These are phyloP conservation scores for Saccopteryx leptura DNA, from an alignment of 2,113 vertebrate species.

Conservation along the genomic window DNA sequence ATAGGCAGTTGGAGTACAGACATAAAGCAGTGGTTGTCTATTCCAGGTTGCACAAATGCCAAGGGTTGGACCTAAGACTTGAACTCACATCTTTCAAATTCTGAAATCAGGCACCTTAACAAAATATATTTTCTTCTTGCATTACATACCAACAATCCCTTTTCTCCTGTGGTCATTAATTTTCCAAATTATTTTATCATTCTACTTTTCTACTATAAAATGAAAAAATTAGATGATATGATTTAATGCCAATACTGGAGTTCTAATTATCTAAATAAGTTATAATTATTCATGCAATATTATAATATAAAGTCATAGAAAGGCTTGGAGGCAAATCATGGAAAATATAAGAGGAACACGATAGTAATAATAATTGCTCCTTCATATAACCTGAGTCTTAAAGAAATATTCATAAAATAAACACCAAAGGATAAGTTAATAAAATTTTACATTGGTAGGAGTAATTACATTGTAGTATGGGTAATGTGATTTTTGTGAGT, in stretches of 20 bases:
- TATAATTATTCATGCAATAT: background rate
- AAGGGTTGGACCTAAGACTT: background rate
- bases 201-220: background rate
- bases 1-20: background rate
- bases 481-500: background rate
- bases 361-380: background rate
- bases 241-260: background rate
- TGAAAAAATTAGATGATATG: background rate
- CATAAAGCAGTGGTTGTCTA: background rate
- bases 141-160: background rate
- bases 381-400: background rate
- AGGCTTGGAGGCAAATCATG: background rate
- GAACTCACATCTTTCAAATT: background rate
- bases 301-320: background rate
- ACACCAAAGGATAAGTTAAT: background rate
- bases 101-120: background rate
- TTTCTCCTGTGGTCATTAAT: background rate
- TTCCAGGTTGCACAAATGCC: background rate
- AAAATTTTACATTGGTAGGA: background rate
- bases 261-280: background rate
- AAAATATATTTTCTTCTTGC: background rate
- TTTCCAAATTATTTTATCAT: background rate
- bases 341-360: background rate
- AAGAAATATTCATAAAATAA: slow-evolving; percentile 18
- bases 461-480: background rate